Evolutionary conservation across 2,888 invertebrate species (phyloP), one percentile per base, ranked within the genome.

Genomic region (Thecocarcelia acutangulata): DNA sequence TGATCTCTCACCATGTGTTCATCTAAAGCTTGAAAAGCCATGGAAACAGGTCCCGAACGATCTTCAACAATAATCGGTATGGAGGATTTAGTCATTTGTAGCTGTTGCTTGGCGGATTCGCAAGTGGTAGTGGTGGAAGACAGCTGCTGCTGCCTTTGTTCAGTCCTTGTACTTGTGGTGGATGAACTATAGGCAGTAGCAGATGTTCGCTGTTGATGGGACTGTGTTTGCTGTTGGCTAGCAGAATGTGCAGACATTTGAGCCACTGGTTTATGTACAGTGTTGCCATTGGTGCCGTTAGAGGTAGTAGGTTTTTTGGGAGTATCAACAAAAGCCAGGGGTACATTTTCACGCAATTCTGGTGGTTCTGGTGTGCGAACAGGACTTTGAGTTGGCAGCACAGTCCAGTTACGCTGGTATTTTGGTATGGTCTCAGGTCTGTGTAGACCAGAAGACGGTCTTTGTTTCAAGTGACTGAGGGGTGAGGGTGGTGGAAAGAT

Each of bases 11-110:
- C 87, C 86, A 90, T 85, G 84, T 93, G 93, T 84, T 94, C 93
- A 83, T 92, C 90, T 85, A 94, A 93, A 68, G 94, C 93, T 91
- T 94, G 94, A 89, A 94, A 94, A 86, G 92, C 92, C 92, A 92
- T 93, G 70, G 93, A 92, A 87, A 93, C 92, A 86, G 93, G 92
- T 86, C 92, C 92, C 84, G 90, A 88, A 80, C 92, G 91, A 85
- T 92, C 91, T 87, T 92, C 92, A 84, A 90, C 78, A 52, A 89
- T 87, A 84, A 89, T 89, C 37, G 90, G 88, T 84, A 89, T 89
- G 72, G 84, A 83, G 84, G 85, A 84, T 80, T 83, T 85, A 79
- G 83, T 80, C 61, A 76, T 78, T 6, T 84, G 83, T 69, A 50
- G 46, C 59, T 76, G 83, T 44, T 66, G 69, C 59, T 81, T 83